These are phyloP conservation scores for Beroe forskalii DNA, from an alignment of 37 sponge, comb jelly and placozoan genomes.

Conservation along the genomic window DNA sequence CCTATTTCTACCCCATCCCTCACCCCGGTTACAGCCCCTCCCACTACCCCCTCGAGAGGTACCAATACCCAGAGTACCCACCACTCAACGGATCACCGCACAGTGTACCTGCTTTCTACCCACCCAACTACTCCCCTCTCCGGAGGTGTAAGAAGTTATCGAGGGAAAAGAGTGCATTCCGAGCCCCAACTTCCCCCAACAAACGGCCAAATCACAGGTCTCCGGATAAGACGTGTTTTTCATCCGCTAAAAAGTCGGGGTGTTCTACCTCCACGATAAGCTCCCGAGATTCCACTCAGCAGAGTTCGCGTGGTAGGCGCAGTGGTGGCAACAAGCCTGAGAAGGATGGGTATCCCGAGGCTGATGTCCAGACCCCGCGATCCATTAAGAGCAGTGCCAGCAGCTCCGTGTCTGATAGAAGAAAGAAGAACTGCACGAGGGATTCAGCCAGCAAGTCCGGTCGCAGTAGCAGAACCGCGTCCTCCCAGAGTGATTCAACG, in stretches of 20 bases:
- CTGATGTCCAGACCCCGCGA: neutral
- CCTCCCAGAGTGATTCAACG: constrained; percentile 47
- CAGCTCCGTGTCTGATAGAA: neutral
- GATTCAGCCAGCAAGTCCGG: neutral
- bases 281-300: neutral
- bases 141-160: constrained; percentile 1
- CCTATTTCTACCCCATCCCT: neutral
- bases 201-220: constrained; percentile 21
- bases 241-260: constrained; percentile 17
- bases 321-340: neutral
- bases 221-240: constrained; percentile 1
- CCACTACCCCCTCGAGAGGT: neutral
- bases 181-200: constrained; percentile 26
- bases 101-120: constrained; percentile 29
- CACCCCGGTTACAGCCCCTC: no score
- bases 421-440: neutral
- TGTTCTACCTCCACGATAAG: constrained; percentile 26
- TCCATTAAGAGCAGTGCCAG: constrained; percentile 33
- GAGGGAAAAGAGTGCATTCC: constrained; percentile 23
- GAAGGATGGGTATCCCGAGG: neutral
- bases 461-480: constrained; percentile 48
- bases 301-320: neutral
- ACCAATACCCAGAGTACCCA: neutral
- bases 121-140: constrained; percentile 17
- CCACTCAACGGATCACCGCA: neutral